Evolutionary conservation across 2,888 invertebrate species (phyloP), one percentile per base, ranked within the genome.

Genomic region (Lampropteryx suffumata): DNA sequence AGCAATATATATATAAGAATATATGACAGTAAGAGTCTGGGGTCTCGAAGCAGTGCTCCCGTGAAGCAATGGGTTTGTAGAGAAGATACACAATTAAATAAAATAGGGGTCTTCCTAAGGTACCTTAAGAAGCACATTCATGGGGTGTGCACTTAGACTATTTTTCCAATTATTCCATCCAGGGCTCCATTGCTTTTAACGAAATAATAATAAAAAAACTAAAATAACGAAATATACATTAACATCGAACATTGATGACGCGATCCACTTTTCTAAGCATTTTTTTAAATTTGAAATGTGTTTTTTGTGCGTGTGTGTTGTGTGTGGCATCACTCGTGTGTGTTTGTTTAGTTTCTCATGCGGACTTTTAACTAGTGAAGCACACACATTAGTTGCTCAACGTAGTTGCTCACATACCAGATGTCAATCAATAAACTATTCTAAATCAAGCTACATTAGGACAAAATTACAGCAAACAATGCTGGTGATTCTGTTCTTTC

Each of bases 321-420:
- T 74, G 61, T 71, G 69, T 76, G 67, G 71, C 71, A 69, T 68
- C 70, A 73, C 72, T 70, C 66, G 73, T 75, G 79, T 81, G 67
- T 79, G 72, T 72, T 63, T 76, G 73, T 71, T 64, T 64, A 64
- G 53, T 44, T 75, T 64, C 64, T 66, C 86, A 87, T 87, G 87
- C 87, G 72, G 70, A 54, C 74, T 79, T 73, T 73, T 66, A 64
- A 59, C 84, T 82, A 84, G 60, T 72, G 65, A 87, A 87, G 86
- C 87, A 86, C 88, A 88, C 78, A 82, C 73, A 80, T 71, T 69
- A 72, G n/a, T n/a, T n/a, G n/a, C n/a, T 70, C 73, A 71, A 76
- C 80, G 79, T 73, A 72, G 80, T 84, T 67, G 90, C 90, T 90
- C 90, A 90, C 90, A 89, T 90, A 90, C 90, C 89, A 88, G 89